Base-by-base conservation (phyloP, 2,113 vertebrate genomes). In the Cettia cetti region DNA sequence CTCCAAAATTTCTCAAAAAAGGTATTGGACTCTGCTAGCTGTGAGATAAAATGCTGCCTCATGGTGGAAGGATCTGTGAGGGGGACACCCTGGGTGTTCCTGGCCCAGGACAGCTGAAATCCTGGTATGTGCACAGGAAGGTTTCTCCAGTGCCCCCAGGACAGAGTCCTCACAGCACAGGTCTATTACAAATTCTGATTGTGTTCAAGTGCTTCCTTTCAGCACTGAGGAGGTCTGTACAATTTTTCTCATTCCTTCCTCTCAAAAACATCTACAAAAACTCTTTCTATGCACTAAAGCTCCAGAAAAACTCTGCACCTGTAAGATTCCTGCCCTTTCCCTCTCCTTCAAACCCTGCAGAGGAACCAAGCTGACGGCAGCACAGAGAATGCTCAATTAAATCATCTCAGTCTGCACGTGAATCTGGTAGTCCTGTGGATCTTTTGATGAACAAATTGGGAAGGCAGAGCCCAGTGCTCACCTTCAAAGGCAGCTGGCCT, bases 401-500 rank as follows among this genome's bases (percentile, higher is more conserved):
- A 93, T 63, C 7, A 3, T 24, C 56, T 52, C 68, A 3, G 39
- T 35, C 68, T 13, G 5, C 59, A 37, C 5, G 44, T 3, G 6
- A 74, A 82, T 61, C 63, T 35, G 33, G 35, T 31, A 10, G 66
- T 71, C 91, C 68, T 50, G 74, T 19, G 71, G 68, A 77, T 71
- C 31, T 66, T 93, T 65, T 86, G 60, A 76, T 92, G 85, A 86
- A 37, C 4, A 56, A 86, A 94, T 83, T 89, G 68, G 57, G 79
- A 90, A 94, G 93, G 92, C 68, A 90, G 75, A 87, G 72, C 76
- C 81, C 72, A 50, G 31, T 4, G 16, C 70, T 79, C 13, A 3
- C 5, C 65, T 91, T 95, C 85, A 95, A 88, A 96, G 64, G 79
- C 66, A 92, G 50, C 47, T 92, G 77, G 54, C 64, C 47, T 88